Evolutionary conservation across 2,888 invertebrate species (phyloP), one percentile per base, ranked within the genome.

Genomic region (Hirtodrosophila duncani): DNA sequence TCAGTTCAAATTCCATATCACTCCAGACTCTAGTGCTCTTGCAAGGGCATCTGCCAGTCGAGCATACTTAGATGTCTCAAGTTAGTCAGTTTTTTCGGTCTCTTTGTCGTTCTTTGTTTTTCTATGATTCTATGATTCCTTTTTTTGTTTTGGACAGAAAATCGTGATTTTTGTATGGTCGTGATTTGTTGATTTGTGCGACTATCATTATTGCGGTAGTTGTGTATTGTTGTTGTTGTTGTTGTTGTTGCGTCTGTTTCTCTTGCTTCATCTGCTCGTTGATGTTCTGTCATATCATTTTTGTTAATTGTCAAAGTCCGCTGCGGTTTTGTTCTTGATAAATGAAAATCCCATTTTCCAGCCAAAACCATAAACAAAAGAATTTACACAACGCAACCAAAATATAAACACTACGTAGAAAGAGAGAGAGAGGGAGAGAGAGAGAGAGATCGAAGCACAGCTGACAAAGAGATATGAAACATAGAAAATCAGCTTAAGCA

Each of bases 171-270:
- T 59, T 55, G 29, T 61, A 34, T 56, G 80, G 67, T 74, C 74
- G 72, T 74, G 72, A 75, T 79, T 79, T 71, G 79, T 70, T 71
- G 72, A 78, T 74, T 75, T 74, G 65, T 78, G 37, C 30, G 55
- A 57, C 61, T 53, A 50, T 67, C 64, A 67, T 67, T 57, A 60
- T 66, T 63, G 75, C 64, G 50, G 65, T 70, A 59, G 75, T 56
- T 57, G 10, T 46, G 33, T 41, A 36, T 63, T 57, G 51, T 51
- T 66, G 44, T 39, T 31, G 51, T 27, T 42, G 44, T 23, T 53
- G 37, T 11, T 24, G 24, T 8, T 49, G 37, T 8, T 39, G 29
- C 13, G 37, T 24, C 4, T 26, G 24, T n/a, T 16, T 17, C 26
- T 27, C 17, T 27, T 33, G 31, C 24, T 20, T 16, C 8, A 27